Evolutionary conservation across 37 sponge, comb jelly and placozoan species (phyloP).

Genomic region (Chondrilla cf. caribensis): DNA sequence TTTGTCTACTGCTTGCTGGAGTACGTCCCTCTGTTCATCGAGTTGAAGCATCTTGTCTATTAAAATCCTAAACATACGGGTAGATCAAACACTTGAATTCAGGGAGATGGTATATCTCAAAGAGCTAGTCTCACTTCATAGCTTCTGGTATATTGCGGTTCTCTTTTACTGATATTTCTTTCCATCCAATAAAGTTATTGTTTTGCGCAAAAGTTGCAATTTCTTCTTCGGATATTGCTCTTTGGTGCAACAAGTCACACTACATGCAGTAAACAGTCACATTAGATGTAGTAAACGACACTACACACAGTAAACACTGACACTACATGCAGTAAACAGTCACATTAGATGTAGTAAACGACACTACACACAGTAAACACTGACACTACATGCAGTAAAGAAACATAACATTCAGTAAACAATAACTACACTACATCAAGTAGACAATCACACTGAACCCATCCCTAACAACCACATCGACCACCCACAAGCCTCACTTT

Average conservation of each 20-base stretch:
- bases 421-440: neutral
- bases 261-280: neutral
- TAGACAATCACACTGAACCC: neutral
- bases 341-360: neutral
- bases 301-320: neutral
- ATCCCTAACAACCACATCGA: neutral
- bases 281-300: neutral
- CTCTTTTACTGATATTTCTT: conserved; percentile 64
- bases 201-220: conserved; percentile 39
- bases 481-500: conserved; percentile 35
- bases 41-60: conserved; percentile 8
- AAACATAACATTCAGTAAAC: too few relatives aligned
- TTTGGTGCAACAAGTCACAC: conserved; percentile 31
- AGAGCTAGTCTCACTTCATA: conserved; percentile 37
- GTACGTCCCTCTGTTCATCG: neutral
- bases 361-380: neutral
- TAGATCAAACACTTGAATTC: too few relatives aligned
- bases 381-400: neutral
- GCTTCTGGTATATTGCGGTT: conserved; percentile 44
- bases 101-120: too few relatives aligned
- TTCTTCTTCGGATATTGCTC: conserved; percentile 33
- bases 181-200: conserved; percentile 45
- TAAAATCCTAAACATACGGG: too few relatives aligned
- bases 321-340: neutral
- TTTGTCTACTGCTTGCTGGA: conserved; percentile 19